Percentiles rank a stretch among this genome's conserved stretches.
Conservation (phyloP, 2,113 vertebrate species). For the Myrmecobius fasciatus region DNA sequence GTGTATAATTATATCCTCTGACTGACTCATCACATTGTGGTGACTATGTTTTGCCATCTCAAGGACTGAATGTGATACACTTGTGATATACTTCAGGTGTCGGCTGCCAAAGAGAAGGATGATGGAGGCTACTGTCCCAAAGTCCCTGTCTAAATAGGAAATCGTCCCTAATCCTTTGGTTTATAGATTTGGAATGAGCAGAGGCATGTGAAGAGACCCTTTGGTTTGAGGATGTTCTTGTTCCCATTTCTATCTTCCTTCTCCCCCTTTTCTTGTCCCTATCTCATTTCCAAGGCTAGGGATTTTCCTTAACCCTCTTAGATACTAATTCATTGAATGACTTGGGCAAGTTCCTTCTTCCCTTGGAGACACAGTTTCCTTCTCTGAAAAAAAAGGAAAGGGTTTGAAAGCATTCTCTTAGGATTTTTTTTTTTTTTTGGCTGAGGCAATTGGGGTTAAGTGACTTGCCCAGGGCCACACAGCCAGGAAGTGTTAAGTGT, state of each 20-base stretch:
- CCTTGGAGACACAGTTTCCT: neutral
- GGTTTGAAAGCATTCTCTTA: neutral
- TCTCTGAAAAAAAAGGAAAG: neutral
- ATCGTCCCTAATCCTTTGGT: neutral
- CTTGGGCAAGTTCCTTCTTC: neutral
- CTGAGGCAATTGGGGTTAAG: no score
- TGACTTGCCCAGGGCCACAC: no score
- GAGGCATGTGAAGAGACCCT: neutral
- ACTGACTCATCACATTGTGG: neutral
- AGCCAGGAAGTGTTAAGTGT: no score
- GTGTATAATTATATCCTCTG: neutral
- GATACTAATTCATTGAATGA: neutral
- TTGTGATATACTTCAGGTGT: neutral
- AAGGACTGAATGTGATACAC: neutral
- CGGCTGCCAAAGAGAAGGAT: neutral
- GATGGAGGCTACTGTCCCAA: neutral
- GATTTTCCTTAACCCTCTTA: neutral
- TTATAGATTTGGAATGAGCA: neutral
- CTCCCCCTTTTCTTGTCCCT: neutral
- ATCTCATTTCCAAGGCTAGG: neutral
- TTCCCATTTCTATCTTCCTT: neutral
- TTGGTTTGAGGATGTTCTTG: neutral
- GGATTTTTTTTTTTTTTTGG: neutral
- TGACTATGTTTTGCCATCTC: neutral
- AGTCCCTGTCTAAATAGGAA: neutral